Base-by-base conservation (phyloP, 2,113 vertebrate species). In the Hirundichthys speculiger region DNA sequence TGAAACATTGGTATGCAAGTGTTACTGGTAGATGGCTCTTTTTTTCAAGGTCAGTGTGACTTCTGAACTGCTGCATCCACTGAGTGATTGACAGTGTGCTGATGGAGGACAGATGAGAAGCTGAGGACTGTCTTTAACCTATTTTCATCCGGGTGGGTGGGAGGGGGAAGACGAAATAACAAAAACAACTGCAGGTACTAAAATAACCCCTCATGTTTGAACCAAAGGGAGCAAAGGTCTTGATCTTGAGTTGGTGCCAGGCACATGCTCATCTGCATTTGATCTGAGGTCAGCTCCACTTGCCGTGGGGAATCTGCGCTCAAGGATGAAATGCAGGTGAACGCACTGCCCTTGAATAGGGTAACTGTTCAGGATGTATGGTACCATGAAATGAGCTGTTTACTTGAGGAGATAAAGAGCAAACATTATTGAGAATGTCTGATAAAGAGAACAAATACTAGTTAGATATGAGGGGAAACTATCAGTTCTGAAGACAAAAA, bases 181-280 rank as follows among this genome's bases (percentile, higher is more conserved):
- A 62, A 60, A 48, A 68, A 59, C 61, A 73, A 68, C 55, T 68
- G 51, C 50, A 68, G 41, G 41, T 64, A 64, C 76, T 69, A 38
- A 84, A 82, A 81, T 73, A 76, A 80, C 13, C 67, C 66, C 57
- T 85, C 74, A 51, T 74, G 79, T 84, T 79, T 80, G 76, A 80
- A 75, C 72, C 84, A 64, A 56, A 30, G 63, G 71, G 65, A 80
- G 51, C 52, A 75, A 78, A 86, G 85, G 85, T 87, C 82, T 30
- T 54, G 84, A 74, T 64, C 81, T 66, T 3, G 45, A 52, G 39
- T 65, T 85, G 83, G 86, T 80, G 72, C 69, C 20, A 3, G 49
- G 62, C 75, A 84, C 79, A 59, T 62, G 69, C 77, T 85, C 83
- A 86, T 90, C 75, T 85, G 78, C 86, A 89, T 87, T 82, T 77